phyloP scores from a whole-genome alignment of 2,113 vertebrate species.

The Camarhynchus parvulus region DNA sequence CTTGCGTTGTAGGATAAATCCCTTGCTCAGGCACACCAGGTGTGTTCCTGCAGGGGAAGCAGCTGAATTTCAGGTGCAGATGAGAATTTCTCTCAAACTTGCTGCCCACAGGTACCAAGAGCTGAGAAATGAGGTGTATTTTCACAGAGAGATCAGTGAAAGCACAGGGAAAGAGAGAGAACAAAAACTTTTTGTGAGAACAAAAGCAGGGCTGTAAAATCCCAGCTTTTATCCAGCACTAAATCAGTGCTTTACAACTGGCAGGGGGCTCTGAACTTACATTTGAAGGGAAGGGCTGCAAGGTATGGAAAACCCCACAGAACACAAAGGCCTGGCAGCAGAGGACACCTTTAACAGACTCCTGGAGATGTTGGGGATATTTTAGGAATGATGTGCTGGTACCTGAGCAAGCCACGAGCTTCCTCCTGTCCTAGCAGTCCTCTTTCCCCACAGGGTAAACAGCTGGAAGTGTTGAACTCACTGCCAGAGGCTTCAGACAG shows the following conservation, averaged over 20 bases:
- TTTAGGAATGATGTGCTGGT: background rate
- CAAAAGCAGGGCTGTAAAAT: background rate
- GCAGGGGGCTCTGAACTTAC: background rate
- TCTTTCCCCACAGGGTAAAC: constrained; percentile 60
- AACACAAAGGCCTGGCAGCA: background rate
- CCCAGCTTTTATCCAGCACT: background rate
- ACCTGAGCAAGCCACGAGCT: background rate
- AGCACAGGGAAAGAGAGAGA: background rate
- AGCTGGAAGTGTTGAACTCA: constrained; percentile 58
- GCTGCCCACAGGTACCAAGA: background rate
- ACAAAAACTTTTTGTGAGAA: background rate
- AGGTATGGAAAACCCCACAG: background rate
- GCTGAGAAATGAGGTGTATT: background rate
- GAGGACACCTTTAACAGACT: background rate
- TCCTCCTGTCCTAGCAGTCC: background rate
- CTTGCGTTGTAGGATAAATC: background rate
- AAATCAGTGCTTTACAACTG: background rate
- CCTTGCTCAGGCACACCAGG: background rate
- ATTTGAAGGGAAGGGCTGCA: background rate
- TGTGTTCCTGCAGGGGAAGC: background rate
- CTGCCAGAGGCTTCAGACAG: constrained; percentile 45
- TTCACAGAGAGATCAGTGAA: background rate
- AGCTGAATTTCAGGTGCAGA: background rate
- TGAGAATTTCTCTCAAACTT: background rate
- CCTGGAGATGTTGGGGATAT: background rate